Conservation (phyloP, 2,888 invertebrate species). For the Caenorhabditis sinica region DNA sequence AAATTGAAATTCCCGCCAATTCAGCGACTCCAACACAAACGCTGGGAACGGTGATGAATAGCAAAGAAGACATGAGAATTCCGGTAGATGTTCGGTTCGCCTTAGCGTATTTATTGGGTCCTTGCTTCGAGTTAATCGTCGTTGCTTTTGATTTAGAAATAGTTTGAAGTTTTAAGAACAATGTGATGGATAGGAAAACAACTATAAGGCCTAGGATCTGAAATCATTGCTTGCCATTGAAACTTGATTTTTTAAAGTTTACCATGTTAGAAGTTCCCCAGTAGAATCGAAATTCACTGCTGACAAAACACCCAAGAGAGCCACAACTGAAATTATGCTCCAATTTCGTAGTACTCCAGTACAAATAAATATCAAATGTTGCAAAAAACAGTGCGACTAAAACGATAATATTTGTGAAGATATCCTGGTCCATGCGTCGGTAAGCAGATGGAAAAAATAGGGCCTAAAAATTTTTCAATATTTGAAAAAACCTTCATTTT, state of each 20-base stretch:
- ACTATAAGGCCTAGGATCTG: constrained; percentile 36
- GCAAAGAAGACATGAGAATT: constrained; percentile 34
- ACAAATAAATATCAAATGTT: constrained; percentile 30
- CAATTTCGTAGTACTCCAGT: constrained; percentile 29
- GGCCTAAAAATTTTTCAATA: constrained; percentile 29
- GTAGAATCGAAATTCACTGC: constrained; percentile 40
- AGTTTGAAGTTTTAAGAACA: constrained; percentile 17
- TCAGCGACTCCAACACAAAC: constrained; percentile 53
- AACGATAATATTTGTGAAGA: constrained; percentile 14
- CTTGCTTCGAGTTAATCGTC: background rate
- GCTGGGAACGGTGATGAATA: constrained; percentile 46
- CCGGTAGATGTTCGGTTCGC: constrained; percentile 39
- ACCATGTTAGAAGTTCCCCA: constrained; percentile 62
- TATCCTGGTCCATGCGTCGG: constrained; percentile 38
- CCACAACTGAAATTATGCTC: constrained; percentile 40
- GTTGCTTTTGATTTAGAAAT: background rate
- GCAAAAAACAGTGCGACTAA: constrained; percentile 23
- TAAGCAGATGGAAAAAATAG: constrained; percentile 34
- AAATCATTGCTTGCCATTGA: background rate
- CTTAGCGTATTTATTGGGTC: constrained; percentile 7
- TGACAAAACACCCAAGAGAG: constrained; percentile 54
- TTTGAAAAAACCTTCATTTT: background rate
- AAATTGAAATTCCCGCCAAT: constrained; percentile 41
- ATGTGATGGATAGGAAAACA: constrained; percentile 20
- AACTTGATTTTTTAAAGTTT: background rate